phyloP scores from a whole-genome alignment of 2,888 invertebrate species.

The Drosophila multiciliata region DNA sequence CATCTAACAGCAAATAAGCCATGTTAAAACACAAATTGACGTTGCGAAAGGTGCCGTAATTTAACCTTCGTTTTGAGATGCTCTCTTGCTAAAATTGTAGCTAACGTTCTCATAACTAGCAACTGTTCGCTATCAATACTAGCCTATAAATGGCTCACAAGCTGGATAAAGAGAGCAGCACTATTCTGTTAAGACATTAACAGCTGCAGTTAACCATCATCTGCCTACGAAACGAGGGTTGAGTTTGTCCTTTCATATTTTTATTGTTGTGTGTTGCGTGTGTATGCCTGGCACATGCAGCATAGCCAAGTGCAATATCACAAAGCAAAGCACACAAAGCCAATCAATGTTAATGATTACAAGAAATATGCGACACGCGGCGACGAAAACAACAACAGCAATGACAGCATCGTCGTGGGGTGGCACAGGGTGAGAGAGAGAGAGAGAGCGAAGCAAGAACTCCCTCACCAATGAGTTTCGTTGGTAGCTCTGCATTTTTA shows the following conservation, averaged over 20 bases:
- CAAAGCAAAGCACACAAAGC: conserved; percentile 61
- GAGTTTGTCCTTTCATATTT: conserved; percentile 19
- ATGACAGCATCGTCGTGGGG: conserved; percentile 35
- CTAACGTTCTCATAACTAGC: not conserved
- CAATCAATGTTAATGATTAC: conserved; percentile 63
- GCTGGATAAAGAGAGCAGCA: conserved; percentile 12
- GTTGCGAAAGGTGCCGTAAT: not conserved
- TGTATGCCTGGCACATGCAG: conserved; percentile 37
- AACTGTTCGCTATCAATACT: not conserved
- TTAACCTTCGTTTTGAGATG: not conserved
- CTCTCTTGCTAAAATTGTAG: not conserved
- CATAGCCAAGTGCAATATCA: conserved; percentile 64
- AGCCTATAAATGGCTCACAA: not conserved
- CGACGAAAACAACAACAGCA: conserved; percentile 55
- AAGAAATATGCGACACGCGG: conserved; percentile 60
- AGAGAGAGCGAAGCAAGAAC: conserved; percentile 26
- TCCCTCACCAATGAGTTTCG: conserved; percentile 47
- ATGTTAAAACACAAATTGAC: not conserved
- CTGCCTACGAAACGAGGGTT: conserved; percentile 36
- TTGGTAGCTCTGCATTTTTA: conserved; percentile 34
- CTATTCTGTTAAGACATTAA: conserved; percentile 41
- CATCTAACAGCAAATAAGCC: not conserved
- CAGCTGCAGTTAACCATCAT: conserved; percentile 31
- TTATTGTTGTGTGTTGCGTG: conserved; percentile 20
- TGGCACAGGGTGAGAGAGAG: not conserved